Conservation (phyloP, 1,140 invertebrate genomes). For the Lanistes nyassanus region DNA sequence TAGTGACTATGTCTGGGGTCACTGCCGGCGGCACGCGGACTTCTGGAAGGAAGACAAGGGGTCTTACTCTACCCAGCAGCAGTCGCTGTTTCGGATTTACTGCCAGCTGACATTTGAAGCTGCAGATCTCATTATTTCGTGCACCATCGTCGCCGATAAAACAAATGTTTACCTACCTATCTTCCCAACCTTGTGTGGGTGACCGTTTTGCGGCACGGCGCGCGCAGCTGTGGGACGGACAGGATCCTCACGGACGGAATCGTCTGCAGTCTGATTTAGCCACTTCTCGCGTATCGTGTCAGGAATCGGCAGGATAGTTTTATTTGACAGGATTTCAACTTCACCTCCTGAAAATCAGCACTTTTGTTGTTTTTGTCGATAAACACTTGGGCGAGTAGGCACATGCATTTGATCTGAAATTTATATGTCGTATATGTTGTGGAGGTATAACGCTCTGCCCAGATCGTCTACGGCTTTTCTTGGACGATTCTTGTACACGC, state of each 20-base stretch:
- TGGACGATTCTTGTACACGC: too few species aligned
- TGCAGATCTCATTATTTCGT: too few species aligned
- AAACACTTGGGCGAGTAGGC: too few species aligned
- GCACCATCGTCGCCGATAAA: too few species aligned
- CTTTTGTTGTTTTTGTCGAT: too few species aligned
- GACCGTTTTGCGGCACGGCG: not conserved
- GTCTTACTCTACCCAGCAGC: too few species aligned
- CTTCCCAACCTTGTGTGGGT: not conserved
- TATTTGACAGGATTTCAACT: constrained; percentile 26
- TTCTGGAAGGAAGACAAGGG: not conserved
- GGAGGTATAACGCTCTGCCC: too few species aligned
- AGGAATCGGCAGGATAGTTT: constrained; percentile 17
- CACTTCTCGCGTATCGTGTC: constrained; percentile 19
- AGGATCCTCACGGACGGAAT: constrained; percentile 8
- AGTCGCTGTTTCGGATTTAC: too few species aligned
- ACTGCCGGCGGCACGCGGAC: not conserved
- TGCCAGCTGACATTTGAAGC: too few species aligned
- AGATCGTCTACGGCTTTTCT: too few species aligned
- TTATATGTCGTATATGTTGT: too few species aligned
- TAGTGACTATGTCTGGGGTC: not conserved
- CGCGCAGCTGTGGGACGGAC: not conserved
- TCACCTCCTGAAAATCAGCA: constrained; percentile 13
- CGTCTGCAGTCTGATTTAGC: constrained; percentile 12
- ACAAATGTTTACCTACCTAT: not conserved
- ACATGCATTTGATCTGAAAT: too few species aligned